Evolutionary conservation across 2,797 vertebrate genomes (phyloP), one percentile per base, ranked within the genome.

Genomic region (Acanthis flammea): DNA sequence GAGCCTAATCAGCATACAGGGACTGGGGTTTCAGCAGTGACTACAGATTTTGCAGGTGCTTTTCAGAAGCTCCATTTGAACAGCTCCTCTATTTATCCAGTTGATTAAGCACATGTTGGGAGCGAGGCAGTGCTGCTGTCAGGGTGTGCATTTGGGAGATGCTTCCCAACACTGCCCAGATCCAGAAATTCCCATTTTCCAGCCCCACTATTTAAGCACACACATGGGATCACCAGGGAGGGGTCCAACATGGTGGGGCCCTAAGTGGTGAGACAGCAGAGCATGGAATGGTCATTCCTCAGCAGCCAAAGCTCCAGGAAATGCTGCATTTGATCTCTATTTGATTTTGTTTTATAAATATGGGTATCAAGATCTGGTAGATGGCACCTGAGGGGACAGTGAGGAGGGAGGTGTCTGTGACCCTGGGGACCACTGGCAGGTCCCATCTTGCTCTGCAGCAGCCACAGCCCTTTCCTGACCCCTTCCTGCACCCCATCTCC

Each of bases 21-120:
- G 81, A 47, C 50, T 24, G 23, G 73, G 66, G 63, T 61, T 91
- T 95, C 80, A 88, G 93, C 94, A 92, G 71, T 1, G 60, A 86
- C 91, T 79, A 85, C 94, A 82, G 80, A 92, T 94, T 85, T 33
- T 67, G 91, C 96, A 94, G 95, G 94, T 92, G 94, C 71, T 91
- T 87, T 75, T 48, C 17, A 62, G 88, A 23, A 57, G 91, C 72
- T 91, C 78, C 51, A 19, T 57, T 14, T 33, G 72, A 81, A 41
- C 24, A 93, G 94, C 72, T 85, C 33, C 76, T 65, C 81, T 31
- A 2, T 72, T 83, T 41, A 61, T 8, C 23, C 3, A 7, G 77
- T 8, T 87, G 71, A 92, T 79, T 17, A 51, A 85, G 41, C 90
- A 75, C 18, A 2, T 14, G 51, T 5, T 21, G 54, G 80, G 33